phyloP scores from a whole-genome alignment of 2,113 vertebrate genomes.

The Barbus barbus region DNA sequence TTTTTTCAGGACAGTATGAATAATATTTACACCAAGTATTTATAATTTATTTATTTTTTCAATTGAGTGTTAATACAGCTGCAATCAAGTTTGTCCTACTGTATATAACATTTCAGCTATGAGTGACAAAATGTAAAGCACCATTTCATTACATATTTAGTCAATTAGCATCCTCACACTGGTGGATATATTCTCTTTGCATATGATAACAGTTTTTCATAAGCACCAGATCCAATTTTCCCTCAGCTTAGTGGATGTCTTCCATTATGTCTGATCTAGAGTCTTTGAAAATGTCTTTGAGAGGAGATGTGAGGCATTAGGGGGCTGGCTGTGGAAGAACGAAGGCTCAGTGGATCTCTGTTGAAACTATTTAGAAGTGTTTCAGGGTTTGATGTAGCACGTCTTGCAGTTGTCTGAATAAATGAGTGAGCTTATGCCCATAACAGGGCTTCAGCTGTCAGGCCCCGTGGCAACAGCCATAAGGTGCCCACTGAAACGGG shows the following conservation, averaged over 20 bases:
- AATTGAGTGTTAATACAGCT: too few species aligned
- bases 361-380: constrained; percentile 44
- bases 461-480: constrained; percentile 8
- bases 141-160: neutral
- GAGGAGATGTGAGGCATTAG: constrained; percentile 9
- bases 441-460: neutral
- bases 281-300: constrained; percentile 31
- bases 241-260: neutral
- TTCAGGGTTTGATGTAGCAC: constrained; percentile 51
- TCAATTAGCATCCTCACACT: too few species aligned
- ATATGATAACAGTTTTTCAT: neutral
- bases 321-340: constrained; percentile 6
- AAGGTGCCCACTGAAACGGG: neutral
- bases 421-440: neutral
- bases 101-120: too few species aligned
- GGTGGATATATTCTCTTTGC: neutral
- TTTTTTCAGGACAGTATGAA: too few species aligned
- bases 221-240: constrained; percentile 10
- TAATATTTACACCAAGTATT: too few species aligned
- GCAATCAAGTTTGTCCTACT: too few species aligned
- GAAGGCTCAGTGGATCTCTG: constrained; percentile 10
- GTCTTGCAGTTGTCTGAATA: constrained; percentile 45
- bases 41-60: too few species aligned
- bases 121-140: neutral
- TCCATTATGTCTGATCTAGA: neutral